Evolutionary conservation across 2,888 invertebrate species (phyloP), one percentile per base, ranked within the genome.

Genomic region (Xanthorhoe designata): DNA sequence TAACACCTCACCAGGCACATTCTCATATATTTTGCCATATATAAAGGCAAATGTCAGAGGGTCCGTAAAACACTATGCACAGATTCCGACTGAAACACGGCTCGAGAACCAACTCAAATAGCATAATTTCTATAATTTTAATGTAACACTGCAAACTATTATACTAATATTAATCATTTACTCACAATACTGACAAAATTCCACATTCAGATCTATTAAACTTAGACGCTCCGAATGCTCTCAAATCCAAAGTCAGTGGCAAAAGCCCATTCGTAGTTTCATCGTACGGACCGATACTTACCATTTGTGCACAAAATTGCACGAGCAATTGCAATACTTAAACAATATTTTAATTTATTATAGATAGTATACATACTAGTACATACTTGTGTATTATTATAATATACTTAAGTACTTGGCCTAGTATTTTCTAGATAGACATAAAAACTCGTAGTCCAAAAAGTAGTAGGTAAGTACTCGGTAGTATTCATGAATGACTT

Each of bases 61-160:
- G 58, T 57, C 63, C 68, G 63, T 68, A 56, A 42, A 51, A 51
- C 69, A 7, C n/a, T 47, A 42, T 54, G 54, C 54, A 19, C 54
- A 54, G 54, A 54, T 54, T 54, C 53, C 17, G 17, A 38, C 17
- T 10, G 53, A 54, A 54, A 42, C 54, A n/a, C 54, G 0, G 38
- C 54, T n/a, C 54, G 54, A 54, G 54, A 54, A 54, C 54, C 19
- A 18, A 54, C 38, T 54, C 54, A 54, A 54, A 54, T 42, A 54
- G 54, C 38, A 42, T 54, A 38, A 38, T 54, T 54, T 38, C 54
- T 35, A 54, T 54, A 19, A 38, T 54, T 38, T 54, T 94, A 7
- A 47, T 7, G 7, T 17, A 15, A 47, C 47, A 47, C 17, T 17
- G 47, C 15, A 4, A 8, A 7, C 6, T 47, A 47, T 47, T 17